Evolutionary conservation across 2,113 vertebrate species (phyloP), one percentile per base, ranked within the genome.

Genomic region (Ctenomys sociabilis): DNA sequence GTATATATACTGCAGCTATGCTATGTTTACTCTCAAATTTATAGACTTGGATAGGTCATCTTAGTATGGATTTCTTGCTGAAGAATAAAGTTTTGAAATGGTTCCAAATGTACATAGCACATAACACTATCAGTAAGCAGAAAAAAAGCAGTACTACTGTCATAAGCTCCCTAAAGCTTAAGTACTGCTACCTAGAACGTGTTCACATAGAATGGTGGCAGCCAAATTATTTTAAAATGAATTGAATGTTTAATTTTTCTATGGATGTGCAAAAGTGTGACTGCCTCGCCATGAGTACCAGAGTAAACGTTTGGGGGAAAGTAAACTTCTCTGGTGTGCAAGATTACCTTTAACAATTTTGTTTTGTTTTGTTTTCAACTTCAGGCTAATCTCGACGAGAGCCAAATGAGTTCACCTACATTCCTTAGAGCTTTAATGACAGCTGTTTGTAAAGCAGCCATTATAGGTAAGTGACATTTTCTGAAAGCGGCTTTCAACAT

Each of bases 371-470:
- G 32, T 49, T 0, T 97, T 96, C 10, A 61, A 88, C 98, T 98
- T 81, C 98, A 99, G 99, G 99, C 99, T 94, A 99, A 99, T 98
- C 98, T 99, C 94, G 99, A 99, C 64, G 99, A 99, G 95, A 98
- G 98, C 98, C 99, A 99, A 98, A 99, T 99, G 99, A 99, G 99
- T 99, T 99, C 99, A 95, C 99, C 99, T 96, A 98, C 99, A 97
- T 99, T 99, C 99, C 99, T 99, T 98, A 99, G 99, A 99, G 99
- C 99, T 98, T 98, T 99, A 99, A 99, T 99, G 99, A 99, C 99
- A 80, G 99, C 99, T 57, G 99, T 99, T 98, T 99, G 99, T 98
- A 99, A 99, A 98, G 99, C 99, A 98, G 99, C 99, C 95, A 99
- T 99, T 97, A 99, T 99, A 99, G 99, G 99, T 99, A 98, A 99